Evolutionary conservation across 2,113 vertebrate species (phyloP), one percentile per base, ranked within the genome.

Genomic region (Cricetomys ansorgei): DNA sequence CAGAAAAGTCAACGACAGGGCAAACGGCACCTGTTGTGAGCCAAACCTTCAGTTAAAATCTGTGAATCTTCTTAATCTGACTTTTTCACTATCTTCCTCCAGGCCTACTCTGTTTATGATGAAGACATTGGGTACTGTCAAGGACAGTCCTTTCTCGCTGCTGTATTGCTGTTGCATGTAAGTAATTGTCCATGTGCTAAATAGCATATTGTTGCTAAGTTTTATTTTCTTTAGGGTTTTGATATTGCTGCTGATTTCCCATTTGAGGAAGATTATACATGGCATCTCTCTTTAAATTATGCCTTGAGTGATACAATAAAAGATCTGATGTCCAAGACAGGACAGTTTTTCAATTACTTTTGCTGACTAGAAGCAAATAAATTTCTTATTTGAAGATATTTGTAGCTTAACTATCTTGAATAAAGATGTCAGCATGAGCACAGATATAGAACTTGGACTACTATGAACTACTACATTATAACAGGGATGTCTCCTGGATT

Each of bases 81-180:
- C 87, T 97, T 65, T 91, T 43, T 97, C 70, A 98, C 65, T 69
- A 15, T 94, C 83, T 96, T 83, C 89, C 53, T 94, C 64, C 96
- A 99, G 99, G 99, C 99, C 15, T 99, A 99, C 95, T 99, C 99
- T n/a, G 99, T 99, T 62, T 99, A 99, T 37, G 99, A 99, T 92
- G 99, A 99, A 96, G 99, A 99, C 97, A 99, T 99, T n/a, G 99
- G 99, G 45, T 99, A 99, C 92, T 99, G 99, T 98, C 99, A 99
- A 98, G 99, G 99, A 83, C 99, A 99, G 98, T 99, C 99, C 9
- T 99, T 99, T 97, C 99, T 99, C 40, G 99, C 99, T 91, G 99
- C 99, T 67, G 99, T 99, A 80, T 98, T 99, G 67, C 99, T 99
- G 7, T 98, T 99, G 72, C 99, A 99, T 94, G 99, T 99, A 97